A percentile compares a stretch with the other conserved stretches of the same genome.
phyloP scores from a whole-genome alignment of 2,797 vertebrate genomes.

The Otolemur crassicaudatus region DNA sequence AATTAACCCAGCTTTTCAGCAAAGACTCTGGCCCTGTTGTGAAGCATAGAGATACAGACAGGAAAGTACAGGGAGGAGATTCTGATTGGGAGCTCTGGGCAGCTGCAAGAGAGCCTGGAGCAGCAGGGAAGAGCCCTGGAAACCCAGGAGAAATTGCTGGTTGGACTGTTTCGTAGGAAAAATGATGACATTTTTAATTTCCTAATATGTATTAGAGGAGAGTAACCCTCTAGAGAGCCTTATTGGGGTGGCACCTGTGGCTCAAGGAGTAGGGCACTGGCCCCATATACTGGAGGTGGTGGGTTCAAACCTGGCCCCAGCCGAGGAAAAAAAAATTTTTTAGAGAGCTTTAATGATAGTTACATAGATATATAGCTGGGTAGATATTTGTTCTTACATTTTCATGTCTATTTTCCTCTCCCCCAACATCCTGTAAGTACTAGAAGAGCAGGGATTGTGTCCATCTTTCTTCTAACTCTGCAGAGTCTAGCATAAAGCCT shows the following conservation, averaged over 20 bases:
- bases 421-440: background rate
- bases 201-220: background rate
- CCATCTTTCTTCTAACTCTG: background rate
- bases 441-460: background rate
- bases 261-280: too few species aligned
- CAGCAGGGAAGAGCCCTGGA: background rate
- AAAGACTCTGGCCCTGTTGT: background rate
- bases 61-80: background rate
- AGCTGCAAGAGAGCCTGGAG: background rate
- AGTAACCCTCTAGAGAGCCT: background rate
- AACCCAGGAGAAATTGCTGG: background rate
- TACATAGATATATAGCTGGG: background rate
- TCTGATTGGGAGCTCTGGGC: background rate
- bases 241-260: too few species aligned
- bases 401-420: background rate
- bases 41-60: background rate
- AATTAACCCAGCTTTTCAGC: background rate
- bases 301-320: too few species aligned
- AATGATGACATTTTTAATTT: background rate
- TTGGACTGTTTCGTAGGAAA: background rate
- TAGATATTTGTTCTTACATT: background rate
- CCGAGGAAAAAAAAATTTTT: too few species aligned
- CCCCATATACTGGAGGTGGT: too few species aligned
- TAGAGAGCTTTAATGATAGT: background rate
- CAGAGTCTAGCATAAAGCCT: conserved; percentile 7